These are phyloP conservation scores for Lates calcarifer DNA, from an alignment of 2,113 vertebrate genomes.

Conservation along the genomic window DNA sequence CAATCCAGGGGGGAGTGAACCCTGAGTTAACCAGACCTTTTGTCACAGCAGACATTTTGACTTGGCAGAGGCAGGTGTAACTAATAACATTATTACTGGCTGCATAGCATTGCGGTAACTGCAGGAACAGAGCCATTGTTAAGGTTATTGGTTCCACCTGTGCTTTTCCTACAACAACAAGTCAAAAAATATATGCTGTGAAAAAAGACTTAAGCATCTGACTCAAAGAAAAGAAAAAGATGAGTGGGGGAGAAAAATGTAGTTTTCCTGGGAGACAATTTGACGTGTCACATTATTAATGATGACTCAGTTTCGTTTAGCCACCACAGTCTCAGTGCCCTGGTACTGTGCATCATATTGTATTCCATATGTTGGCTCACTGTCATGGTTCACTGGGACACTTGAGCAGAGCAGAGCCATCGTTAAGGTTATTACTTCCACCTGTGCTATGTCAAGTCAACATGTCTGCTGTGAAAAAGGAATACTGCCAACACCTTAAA, in stretches of 20 bases:
- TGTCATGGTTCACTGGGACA: no score
- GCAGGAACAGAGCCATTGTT: not conserved
- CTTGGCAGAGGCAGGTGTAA: constrained; percentile 2
- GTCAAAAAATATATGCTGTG: not conserved
- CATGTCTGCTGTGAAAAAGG: no score
- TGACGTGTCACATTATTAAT: no score
- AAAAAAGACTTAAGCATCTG: not conserved
- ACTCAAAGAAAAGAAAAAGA: not conserved
- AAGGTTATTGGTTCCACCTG: constrained; percentile 34
- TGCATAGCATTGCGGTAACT: not conserved
- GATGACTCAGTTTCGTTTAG: no score
- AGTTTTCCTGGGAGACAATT: no score
- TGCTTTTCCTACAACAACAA: not conserved
- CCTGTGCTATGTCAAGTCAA: not conserved
- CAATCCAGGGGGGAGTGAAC: not conserved
- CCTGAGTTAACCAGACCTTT: not conserved
- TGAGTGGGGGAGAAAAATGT: not conserved
- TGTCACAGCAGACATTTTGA: not conserved
- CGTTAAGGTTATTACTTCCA: no score
- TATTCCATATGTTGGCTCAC: not conserved
- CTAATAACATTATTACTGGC: constrained; percentile 12
- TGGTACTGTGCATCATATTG: no score
- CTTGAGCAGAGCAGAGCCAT: no score
- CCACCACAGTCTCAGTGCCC: no score
- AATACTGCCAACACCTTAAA: no score